A percentile compares a stretch with the other conserved stretches of the same genome.
These are phyloP conservation scores for Dicrurus megarhynchus DNA, from an alignment of 2,113 vertebrate genomes.

Conservation along the genomic window DNA sequence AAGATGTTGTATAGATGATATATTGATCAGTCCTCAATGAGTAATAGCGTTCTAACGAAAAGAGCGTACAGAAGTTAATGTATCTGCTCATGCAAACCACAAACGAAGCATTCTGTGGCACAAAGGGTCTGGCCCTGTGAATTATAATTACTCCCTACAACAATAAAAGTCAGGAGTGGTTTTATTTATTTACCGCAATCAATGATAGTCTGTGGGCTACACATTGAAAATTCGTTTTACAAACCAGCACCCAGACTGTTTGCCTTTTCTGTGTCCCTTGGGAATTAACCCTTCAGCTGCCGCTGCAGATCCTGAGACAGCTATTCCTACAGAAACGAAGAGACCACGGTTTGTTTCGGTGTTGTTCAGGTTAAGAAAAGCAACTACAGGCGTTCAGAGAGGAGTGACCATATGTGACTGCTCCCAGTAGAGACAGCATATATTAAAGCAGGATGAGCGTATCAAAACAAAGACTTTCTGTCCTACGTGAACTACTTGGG, in stretches of 20 bases:
- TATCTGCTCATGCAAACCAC: constrained; percentile 85
- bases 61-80: constrained; percentile 81
- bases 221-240: constrained; percentile 68
- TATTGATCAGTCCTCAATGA: constrained; percentile 91
- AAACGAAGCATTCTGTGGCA: constrained; percentile 82
- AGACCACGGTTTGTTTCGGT: not conserved
- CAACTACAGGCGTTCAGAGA: not conserved
- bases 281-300: constrained; percentile 55
- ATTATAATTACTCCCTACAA: constrained; percentile 84
- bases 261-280: constrained; percentile 13
- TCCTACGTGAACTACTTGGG: not conserved
- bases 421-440: not conserved
- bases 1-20: constrained; percentile 93
- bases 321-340: not conserved
- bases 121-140: constrained; percentile 81
- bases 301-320: not conserved
- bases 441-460: not conserved
- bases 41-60: constrained; percentile 88
- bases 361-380: not conserved
- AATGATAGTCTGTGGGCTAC: constrained; percentile 66
- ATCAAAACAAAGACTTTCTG: constrained; percentile 14
- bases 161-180: constrained; percentile 86
- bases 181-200: constrained; percentile 82
- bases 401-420: not conserved
- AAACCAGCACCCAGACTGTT: constrained; percentile 53